A percentile compares a stretch with the other conserved stretches of the same genome.
Conservation (phyloP, 92 coral and sea anemone species). For the Umimayanthus kanabou region DNA sequence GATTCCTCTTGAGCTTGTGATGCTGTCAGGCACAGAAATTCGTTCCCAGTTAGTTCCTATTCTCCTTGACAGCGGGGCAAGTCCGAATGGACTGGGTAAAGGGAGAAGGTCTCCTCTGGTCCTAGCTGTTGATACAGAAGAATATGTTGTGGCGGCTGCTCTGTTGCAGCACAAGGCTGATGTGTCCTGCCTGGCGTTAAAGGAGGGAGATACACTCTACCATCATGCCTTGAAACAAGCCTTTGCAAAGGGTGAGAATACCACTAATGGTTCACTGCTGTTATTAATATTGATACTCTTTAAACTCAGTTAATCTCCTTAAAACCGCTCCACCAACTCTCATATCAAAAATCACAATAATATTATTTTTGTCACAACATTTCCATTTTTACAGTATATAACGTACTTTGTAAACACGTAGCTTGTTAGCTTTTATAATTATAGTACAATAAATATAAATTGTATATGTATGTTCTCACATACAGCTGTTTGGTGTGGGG, state of each 20-base stretch:
- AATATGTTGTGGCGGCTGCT: constrained; percentile 43
- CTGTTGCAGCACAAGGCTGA: constrained; percentile 62
- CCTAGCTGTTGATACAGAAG: constrained; percentile 47
- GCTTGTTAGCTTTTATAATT: too few relatives aligned
- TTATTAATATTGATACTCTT: too few relatives aligned
- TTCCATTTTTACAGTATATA: too few relatives aligned
- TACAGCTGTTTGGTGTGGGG: too few relatives aligned
- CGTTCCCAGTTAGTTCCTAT: constrained; percentile 53
- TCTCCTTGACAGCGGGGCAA: constrained; percentile 60
- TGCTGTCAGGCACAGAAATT: constrained; percentile 35
- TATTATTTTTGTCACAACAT: too few relatives aligned
- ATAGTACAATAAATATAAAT: too few relatives aligned
- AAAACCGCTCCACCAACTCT: too few relatives aligned
- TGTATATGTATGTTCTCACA: too few relatives aligned
- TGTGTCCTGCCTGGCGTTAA: constrained; percentile 39
- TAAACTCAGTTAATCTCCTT: too few relatives aligned
- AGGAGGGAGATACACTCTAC: constrained; percentile 50
- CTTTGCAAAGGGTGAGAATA: constrained; percentile 45
- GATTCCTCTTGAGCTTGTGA: constrained; percentile 14
- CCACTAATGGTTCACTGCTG: background rate
- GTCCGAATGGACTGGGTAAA: constrained; percentile 48
- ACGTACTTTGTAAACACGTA: too few relatives aligned
- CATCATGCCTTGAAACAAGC: constrained; percentile 55
- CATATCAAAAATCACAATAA: too few relatives aligned
- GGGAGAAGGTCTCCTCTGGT: constrained; percentile 40